Base-by-base conservation (phyloP, 53 echinoderm and acorn worm species). In the Paelopatides confundens region DNA sequence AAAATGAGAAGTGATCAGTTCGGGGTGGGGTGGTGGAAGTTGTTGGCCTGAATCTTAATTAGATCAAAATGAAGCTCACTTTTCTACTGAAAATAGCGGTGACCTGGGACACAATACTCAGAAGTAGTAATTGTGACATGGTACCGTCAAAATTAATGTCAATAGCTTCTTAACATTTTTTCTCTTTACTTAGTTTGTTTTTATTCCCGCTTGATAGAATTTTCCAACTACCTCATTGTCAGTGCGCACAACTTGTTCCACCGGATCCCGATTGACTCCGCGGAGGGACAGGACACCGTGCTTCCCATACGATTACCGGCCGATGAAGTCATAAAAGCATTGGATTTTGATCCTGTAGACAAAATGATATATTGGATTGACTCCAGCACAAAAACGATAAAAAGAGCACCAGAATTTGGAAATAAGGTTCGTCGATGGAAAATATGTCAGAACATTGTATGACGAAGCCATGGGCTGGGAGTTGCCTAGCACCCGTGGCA, bases 331-430 rank as follows among this genome's bases (percentile, higher is more conserved):
- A 89, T 95, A 76, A 92, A 90, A 24, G 94, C 94, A 29, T 88
- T 98, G 34, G 98, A 94, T 33, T 98, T 90, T 48, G 98, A 98
- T 76, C 66, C 70, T 2, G 87, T 88, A 10, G 86, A 92, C 51
- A 89, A 91, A 35, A 46, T 66, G 8, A 77, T 95, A 4, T 95
- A 95, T 77, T 98, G 95, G 95, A 93, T 97, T 8, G 95, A 95
- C 66, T 66, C 85, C 1, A 82, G 76, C 37, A 88, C 91, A 5
- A 97, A 92, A 47, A 84, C 86, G 2, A 88, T 98, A 82, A 92
- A 90, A 38, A 82, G 95, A 21, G 76, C 89, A 0, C 85, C 90
- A 8, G 90, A 92, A 65, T 93, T 93, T 29, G 93, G 95, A 13
- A 71, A 87, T 2, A 86, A 92, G 88, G 97, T 97, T 43, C 12